Evolutionary conservation across 2,888 invertebrate species (phyloP), one percentile per base, ranked within the genome.

Genomic region (Hydrotaea cyrtoneurina): DNA sequence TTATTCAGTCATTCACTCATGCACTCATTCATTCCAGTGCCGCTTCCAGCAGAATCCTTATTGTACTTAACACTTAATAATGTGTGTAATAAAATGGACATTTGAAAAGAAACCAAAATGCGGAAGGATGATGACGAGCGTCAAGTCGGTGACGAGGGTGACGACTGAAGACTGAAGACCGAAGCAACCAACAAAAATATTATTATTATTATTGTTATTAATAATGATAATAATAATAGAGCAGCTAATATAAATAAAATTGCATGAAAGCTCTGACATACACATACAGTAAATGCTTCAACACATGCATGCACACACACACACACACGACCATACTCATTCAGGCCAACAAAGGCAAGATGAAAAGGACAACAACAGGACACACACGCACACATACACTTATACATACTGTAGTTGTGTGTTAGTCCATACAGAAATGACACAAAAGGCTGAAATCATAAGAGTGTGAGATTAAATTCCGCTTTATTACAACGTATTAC

Each of bases 171-270:
- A 7, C 7, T 2, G 31, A 0, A 62, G 57, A 64, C 13, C n/a
- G 53, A 23, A 36, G 55, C 69, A n/a, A 73, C 50, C 50, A 53
- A 72, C 50, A 13, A 59, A 73, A 77, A 64, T 83, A 76, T 80
- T 79, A 76, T 80, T 79, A 80, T 80, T 84, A 59, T 80, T 78
- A 80, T 72, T 84, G 13, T 69, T 46, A 15, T 46, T 69, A 66
- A 19, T 66, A 66, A 43, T 19, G 36, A 64, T 39, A 80, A 80
- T 77, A 85, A 79, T 74, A 82, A 77, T 69, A 26, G 78, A 57
- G 75, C 74, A 83, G 77, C 64, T 83, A 73, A 76, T 80, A 80
- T 80, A 76, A 80, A 81, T 81, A 83, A 80, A 85, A 77, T 82
- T 85, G 85, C 85, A 77, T 80, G 77, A 80, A 80, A 75, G 55